Conservation (phyloP, 2,113 vertebrate genomes). For the Tauraco erythrolophus region DNA sequence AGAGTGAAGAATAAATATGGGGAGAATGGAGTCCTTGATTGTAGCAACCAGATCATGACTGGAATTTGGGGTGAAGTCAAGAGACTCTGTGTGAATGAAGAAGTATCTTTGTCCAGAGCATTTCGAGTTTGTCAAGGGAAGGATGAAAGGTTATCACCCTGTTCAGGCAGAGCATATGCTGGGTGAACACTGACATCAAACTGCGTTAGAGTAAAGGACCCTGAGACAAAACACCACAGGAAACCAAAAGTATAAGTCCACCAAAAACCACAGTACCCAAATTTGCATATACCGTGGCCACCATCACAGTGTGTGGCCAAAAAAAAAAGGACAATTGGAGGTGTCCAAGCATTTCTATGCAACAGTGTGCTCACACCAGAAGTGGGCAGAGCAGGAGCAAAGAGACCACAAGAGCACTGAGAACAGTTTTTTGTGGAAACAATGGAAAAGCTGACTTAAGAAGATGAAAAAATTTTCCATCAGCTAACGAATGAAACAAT, state of each 20-base stretch:
- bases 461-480: not conserved
- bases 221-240: not conserved
- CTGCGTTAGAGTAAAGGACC: not conserved
- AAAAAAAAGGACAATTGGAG: not conserved
- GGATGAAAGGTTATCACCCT: not conserved
- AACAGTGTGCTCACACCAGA: not conserved
- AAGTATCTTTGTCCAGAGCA: not conserved
- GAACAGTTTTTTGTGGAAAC: not conserved
- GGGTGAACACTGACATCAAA: not conserved
- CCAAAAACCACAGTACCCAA: not conserved
- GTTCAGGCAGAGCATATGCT: rapidly evolving
- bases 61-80: not conserved
- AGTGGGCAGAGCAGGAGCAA: not conserved
- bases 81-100: not conserved
- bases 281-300: not conserved
- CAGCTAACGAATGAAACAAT: not conserved
- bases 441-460: not conserved
- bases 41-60: not conserved
- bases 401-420: not conserved
- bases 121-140: not conserved
- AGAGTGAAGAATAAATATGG: not conserved
- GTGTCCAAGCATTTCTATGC: not conserved
- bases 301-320: not conserved
- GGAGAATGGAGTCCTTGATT: not conserved
- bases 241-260: not conserved